Percentiles rank a stretch among this genome's conserved stretches.
These are phyloP conservation scores for Lochmaea crataegi DNA, from an alignment of 2,888 invertebrate genomes.

Conservation along the genomic window DNA sequence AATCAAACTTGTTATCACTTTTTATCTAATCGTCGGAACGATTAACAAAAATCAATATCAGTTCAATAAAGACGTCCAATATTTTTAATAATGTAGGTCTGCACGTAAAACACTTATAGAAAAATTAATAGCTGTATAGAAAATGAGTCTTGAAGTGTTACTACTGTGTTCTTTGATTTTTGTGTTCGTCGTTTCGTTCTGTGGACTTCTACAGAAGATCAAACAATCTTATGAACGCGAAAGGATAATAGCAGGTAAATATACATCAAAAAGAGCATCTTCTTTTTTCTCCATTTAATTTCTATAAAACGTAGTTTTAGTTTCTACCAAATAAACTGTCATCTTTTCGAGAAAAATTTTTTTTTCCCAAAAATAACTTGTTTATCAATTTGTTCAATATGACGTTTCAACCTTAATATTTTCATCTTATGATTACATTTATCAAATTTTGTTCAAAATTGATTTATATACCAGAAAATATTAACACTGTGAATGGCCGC, in stretches of 20 bases:
- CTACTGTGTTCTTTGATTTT: constrained; percentile 55
- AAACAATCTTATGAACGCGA: constrained; percentile 56
- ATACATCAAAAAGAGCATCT: too few relatives aligned
- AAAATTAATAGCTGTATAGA: constrained; percentile 43
- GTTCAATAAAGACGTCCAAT: constrained; percentile 42
- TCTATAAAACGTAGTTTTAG: too few relatives aligned
- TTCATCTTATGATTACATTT: too few relatives aligned
- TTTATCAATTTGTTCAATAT: too few relatives aligned
- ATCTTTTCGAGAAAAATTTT: too few relatives aligned
- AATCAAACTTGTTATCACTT: constrained; percentile 19
- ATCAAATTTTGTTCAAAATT: too few relatives aligned
- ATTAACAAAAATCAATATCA: constrained; percentile 48
- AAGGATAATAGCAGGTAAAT: constrained; percentile 51
- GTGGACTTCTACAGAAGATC: constrained; percentile 58
- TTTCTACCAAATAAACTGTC: too few relatives aligned
- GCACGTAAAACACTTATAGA: constrained; percentile 16
- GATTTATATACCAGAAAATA: too few relatives aligned
- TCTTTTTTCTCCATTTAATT: too few relatives aligned
- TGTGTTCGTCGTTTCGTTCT: constrained; percentile 57
- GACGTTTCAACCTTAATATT: too few relatives aligned
- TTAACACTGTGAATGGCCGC: too few relatives aligned
- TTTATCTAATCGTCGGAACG: constrained; percentile 50
- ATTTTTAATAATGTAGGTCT: constrained; percentile 42
- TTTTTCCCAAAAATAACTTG: too few relatives aligned
- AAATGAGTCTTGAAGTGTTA: constrained; percentile 56